Conservation (phyloP, 2,888 invertebrate species). For the Ophion slaviceki region DNA sequence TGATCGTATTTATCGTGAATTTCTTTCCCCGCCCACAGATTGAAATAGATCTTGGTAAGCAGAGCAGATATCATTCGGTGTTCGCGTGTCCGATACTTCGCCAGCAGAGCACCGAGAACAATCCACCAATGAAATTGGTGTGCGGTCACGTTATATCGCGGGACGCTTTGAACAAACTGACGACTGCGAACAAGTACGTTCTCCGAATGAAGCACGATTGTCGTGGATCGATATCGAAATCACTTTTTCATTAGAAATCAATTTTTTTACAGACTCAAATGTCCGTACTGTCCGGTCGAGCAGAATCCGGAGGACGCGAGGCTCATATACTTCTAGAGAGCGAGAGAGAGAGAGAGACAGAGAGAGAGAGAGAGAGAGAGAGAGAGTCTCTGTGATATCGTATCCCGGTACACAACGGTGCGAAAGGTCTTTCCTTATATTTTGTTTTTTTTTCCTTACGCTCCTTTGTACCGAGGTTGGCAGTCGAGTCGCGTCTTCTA, state of each 20-base stretch:
- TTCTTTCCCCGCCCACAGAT: conserved; percentile 86
- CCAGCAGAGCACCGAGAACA: conserved; percentile 97
- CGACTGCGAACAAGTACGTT: conserved; percentile 95
- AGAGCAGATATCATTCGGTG: conserved; percentile 97
- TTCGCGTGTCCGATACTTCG: conserved; percentile 99
- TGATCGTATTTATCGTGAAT: not conserved
- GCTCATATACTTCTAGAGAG: conserved; percentile 93
- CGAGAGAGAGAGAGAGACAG: not conserved
- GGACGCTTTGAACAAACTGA: conserved; percentile 98
- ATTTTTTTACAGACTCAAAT: conserved; percentile 93
- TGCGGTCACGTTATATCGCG: conserved; percentile 99
- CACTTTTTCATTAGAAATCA: conserved; percentile 77
- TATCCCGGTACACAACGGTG: not conserved
- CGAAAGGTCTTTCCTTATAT: conserved; percentile 6
- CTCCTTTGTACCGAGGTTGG: conserved; percentile 1
- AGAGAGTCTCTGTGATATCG: conserved; percentile 33
- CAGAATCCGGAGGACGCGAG: conserved; percentile 96
- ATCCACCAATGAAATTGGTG: conserved; percentile 98
- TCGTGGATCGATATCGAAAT: conserved; percentile 75
- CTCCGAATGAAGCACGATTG: conserved; percentile 70
- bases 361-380: conserved; percentile 74
- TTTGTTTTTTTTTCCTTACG: not conserved
- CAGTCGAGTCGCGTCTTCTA: not conserved
- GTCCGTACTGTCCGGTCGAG: conserved; percentile 99
- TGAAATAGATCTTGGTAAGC: conserved; percentile 96